A percentile compares a stretch with the other conserved stretches of the same genome.
Conservation (phyloP, 2,888 invertebrate genomes). For the Iselma pallidipennis region DNA sequence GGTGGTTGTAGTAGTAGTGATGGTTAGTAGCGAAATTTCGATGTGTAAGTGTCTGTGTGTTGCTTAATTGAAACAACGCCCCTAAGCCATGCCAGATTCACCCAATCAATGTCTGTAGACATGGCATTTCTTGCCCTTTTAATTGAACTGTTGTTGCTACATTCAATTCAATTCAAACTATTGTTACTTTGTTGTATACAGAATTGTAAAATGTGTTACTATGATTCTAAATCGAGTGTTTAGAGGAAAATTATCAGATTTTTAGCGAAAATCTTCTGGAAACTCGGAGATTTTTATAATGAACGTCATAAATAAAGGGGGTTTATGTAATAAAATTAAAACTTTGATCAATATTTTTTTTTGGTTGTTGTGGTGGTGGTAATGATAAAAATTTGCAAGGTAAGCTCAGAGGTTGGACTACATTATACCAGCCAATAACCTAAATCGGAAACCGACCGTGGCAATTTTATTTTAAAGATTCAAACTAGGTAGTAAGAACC, state of each 20-base stretch:
- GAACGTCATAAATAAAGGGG: constrained; percentile 18
- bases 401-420: constrained; percentile 26
- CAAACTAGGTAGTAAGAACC: constrained; percentile 33
- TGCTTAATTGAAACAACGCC: constrained; percentile 38
- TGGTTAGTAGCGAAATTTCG: no score
- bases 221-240: neutral
- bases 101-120: constrained; percentile 37
- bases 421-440: constrained; percentile 34
- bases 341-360: constrained; percentile 9
- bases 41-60: constrained; percentile 32
- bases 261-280: neutral
- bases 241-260: neutral
- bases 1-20: neutral
- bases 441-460: constrained; percentile 32
- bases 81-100: constrained; percentile 33
- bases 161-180: constrained; percentile 24
- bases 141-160: constrained; percentile 28
- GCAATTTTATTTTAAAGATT: constrained; percentile 40
- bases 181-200: constrained; percentile 1
- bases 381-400: constrained; percentile 25
- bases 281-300: constrained; percentile 4
- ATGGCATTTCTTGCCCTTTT: constrained; percentile 35
- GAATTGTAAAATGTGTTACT: neutral
- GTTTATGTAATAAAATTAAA: constrained; percentile 26
- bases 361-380: neutral